Conservation (phyloP, 2,888 invertebrate genomes). For the Euclidia mi region DNA sequence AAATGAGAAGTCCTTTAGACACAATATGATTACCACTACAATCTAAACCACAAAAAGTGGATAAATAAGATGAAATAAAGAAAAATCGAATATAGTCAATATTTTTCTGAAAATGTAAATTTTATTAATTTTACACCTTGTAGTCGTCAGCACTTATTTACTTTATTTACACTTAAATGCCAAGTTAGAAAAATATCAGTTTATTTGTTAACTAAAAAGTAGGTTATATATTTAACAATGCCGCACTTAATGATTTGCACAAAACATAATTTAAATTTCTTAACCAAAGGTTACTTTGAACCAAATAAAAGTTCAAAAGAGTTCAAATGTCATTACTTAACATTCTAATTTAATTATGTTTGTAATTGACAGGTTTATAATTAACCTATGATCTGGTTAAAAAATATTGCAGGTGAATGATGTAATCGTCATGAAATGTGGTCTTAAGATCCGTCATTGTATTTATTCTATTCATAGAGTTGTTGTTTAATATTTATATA, state of each 20-base stretch:
- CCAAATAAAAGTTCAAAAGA: slow-evolving; percentile 35
- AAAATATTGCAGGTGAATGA: slow-evolving; percentile 24
- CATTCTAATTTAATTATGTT: slow-evolving; percentile 67
- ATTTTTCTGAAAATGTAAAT: too few relatives aligned
- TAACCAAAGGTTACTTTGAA: slow-evolving; percentile 29
- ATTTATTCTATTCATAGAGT: slow-evolving; percentile 11
- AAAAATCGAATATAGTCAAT: too few relatives aligned
- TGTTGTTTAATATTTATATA: slow-evolving; percentile 9
- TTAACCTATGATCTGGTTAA: slow-evolving; percentile 55
- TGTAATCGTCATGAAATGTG: slow-evolving; percentile 20
- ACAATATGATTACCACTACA: too few relatives aligned
- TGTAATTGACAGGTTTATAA: slow-evolving; percentile 74
- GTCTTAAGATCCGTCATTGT: slow-evolving; percentile 9
- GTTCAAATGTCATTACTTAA: slow-evolving; percentile 56
- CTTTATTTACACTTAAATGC: too few relatives aligned
- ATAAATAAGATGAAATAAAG: too few relatives aligned
- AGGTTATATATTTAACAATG: slow-evolving; percentile 16
- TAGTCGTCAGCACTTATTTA: too few relatives aligned
- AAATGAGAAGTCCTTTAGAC: too few relatives aligned
- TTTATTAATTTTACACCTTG: too few relatives aligned
- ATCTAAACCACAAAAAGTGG: too few relatives aligned
- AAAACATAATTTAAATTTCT: slow-evolving; percentile 35
- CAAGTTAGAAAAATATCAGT: too few relatives aligned
- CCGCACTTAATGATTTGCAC: slow-evolving; percentile 8
- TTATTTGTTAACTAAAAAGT: too few relatives aligned